These are phyloP conservation scores for Corythaeola cristata DNA, from an alignment of 2,113 vertebrate genomes.

Conservation along the genomic window DNA sequence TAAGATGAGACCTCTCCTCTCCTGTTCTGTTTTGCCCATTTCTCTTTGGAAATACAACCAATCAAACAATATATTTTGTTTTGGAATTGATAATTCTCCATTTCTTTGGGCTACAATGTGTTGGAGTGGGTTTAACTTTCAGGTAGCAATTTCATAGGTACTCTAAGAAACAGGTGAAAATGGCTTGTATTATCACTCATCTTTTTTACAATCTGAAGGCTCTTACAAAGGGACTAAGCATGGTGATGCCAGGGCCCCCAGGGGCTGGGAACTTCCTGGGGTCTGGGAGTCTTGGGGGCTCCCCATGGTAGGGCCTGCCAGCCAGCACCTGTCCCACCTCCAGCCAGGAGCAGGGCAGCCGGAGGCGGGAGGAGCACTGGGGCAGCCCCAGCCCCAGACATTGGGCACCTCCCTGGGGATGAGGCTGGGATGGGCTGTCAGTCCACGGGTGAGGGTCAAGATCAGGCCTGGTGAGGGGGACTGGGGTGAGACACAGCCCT, in stretches of 20 bases:
- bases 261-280: background rate
- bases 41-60: background rate
- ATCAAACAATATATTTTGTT: background rate
- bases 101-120: background rate
- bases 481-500: background rate
- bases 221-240: background rate
- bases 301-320: background rate
- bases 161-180: background rate
- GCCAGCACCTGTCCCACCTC: fast-evolving
- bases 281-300: fast-evolving
- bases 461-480: background rate
- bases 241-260: background rate
- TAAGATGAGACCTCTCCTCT: background rate
- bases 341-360: background rate
- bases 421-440: fast-evolving
- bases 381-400: fast-evolving
- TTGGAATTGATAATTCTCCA: background rate
- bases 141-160: background rate
- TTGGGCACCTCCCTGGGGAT: background rate
- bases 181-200: background rate
- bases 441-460: background rate
- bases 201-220: background rate
- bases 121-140: background rate
- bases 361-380: background rate
- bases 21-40: background rate